phyloP scores from a whole-genome alignment of 2,113 vertebrate species.

The Phainopepla nitens region DNA sequence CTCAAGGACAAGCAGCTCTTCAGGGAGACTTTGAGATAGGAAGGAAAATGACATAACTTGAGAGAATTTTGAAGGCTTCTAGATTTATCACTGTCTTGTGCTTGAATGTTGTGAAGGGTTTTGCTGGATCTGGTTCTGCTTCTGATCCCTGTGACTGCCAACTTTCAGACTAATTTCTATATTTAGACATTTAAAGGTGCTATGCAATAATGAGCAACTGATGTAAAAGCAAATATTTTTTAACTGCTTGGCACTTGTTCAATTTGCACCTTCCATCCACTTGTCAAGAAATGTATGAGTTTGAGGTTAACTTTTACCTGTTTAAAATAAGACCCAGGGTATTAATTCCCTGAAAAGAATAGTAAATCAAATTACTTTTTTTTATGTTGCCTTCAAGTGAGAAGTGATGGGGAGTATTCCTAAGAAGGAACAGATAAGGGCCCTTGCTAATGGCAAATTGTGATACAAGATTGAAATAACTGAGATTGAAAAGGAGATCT shows the following conservation, averaged over 20 bases:
- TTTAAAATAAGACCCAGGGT: neutral
- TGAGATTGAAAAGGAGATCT: neutral
- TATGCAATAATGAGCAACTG: neutral
- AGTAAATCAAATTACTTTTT: neutral
- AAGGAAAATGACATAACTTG: neutral
- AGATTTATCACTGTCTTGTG: neutral
- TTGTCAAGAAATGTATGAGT: neutral
- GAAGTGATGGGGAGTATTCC: neutral
- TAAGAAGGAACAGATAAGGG: neutral
- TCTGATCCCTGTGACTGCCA: neutral
- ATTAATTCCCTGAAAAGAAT: neutral
- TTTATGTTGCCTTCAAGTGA: neutral
- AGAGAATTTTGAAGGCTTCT: neutral
- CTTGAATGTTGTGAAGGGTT: neutral
- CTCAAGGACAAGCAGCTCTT: neutral
- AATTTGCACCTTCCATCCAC: neutral
- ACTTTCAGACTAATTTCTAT: neutral
- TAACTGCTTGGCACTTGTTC: neutral
- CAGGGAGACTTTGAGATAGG: neutral
- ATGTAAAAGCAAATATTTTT: neutral
- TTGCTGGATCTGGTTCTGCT: neutral
- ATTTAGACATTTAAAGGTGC: neutral
- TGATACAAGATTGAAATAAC: neutral
- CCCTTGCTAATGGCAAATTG: neutral
- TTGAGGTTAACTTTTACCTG: neutral